phyloP scores from a whole-genome alignment of 2,113 vertebrate species.

The Psilopogon haemacephalus region DNA sequence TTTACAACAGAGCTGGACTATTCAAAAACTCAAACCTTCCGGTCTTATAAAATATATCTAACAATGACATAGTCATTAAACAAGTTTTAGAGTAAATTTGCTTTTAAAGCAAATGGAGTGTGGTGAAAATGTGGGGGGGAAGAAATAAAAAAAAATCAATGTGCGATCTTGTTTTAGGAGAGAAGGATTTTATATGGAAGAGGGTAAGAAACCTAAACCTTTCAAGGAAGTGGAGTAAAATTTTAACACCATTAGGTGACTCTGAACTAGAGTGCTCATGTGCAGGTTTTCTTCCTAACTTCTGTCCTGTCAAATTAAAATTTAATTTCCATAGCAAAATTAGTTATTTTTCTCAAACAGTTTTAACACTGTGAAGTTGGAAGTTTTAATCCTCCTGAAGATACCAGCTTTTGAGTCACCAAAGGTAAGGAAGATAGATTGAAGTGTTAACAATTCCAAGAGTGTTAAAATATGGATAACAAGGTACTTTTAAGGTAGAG shows the following conservation, averaged over 20 bases:
- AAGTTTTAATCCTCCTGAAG: constrained; percentile 31
- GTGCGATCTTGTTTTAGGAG: background rate
- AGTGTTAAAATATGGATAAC: background rate
- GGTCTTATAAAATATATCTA: constrained; percentile 66
- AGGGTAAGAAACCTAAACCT: constrained; percentile 15
- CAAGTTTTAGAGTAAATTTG: constrained; percentile 72
- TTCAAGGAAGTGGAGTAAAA: background rate
- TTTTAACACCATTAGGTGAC: background rate
- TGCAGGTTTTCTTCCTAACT: background rate
- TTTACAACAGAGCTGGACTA: constrained; percentile 51
- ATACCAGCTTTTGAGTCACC: background rate
- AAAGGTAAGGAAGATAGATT: background rate
- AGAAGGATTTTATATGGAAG: background rate
- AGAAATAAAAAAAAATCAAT: background rate
- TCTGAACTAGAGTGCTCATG: background rate
- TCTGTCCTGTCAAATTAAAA: background rate
- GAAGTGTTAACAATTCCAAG: background rate
- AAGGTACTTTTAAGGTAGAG: background rate
- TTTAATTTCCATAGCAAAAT: background rate
- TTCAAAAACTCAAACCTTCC: constrained; percentile 58
- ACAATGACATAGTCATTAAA: constrained; percentile 84
- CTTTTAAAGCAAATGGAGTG: constrained; percentile 76
- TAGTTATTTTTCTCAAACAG: background rate
- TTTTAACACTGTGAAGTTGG: background rate
- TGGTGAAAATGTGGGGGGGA: background rate